A percentile compares a stretch with the other conserved stretches of the same genome.
phyloP scores from a whole-genome alignment of 2,113 vertebrate species.

The Gobiocypris rarus region DNA sequence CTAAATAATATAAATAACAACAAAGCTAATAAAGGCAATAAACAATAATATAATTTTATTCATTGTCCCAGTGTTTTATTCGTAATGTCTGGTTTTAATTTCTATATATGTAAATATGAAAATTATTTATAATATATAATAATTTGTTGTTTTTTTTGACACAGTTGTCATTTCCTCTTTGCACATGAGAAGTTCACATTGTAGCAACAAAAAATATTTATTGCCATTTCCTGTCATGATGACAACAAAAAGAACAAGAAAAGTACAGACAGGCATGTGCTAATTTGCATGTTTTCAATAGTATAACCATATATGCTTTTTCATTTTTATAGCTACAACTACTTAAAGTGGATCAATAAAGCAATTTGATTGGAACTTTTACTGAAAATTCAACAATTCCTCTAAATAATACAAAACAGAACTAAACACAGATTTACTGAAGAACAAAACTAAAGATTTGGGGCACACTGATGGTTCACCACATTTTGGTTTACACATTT shows the following conservation, averaged over 20 bases:
- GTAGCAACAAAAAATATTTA: neutral
- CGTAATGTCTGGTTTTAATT: too few species aligned
- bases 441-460: neutral
- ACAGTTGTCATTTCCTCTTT: neutral
- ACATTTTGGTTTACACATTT: neutral
- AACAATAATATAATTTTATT: too few species aligned
- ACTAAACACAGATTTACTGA: neutral
- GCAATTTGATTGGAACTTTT: neutral
- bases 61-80: too few species aligned
- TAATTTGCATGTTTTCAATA: neutral
- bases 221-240: neutral
- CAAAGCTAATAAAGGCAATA: too few species aligned
- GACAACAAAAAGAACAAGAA: neutral
- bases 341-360: neutral
- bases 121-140: too few species aligned
- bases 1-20: too few species aligned
- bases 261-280: neutral
- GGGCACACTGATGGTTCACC: neutral
- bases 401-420: too few species aligned
- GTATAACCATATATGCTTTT: constrained; percentile 5
- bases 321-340: neutral
- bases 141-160: neutral
- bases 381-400: neutral
- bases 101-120: too few species aligned
- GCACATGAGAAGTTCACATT: neutral